phyloP scores from a whole-genome alignment of 2,113 vertebrate species.

The Eurystomus gularis region DNA sequence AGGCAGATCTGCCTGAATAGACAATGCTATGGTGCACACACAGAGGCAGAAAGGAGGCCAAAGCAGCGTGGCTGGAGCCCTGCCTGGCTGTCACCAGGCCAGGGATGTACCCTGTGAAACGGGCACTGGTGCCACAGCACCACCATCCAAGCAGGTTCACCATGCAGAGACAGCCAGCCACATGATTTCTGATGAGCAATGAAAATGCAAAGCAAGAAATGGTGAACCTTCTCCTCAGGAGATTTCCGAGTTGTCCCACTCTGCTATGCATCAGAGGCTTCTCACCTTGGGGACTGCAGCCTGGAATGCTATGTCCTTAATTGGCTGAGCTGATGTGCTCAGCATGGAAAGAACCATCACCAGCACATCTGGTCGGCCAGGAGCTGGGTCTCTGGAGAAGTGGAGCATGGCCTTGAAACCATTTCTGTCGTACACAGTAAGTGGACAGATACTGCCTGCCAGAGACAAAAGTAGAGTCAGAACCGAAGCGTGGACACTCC shows the following conservation, averaged over 20 bases:
- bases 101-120: background rate
- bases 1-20: background rate
- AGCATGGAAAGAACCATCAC: conserved; percentile 85
- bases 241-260: background rate
- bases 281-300: conserved; percentile 88
- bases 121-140: background rate
- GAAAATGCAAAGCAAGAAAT: background rate
- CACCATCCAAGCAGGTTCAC: background rate
- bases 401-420: conserved; percentile 85
- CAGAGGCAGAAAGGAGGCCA: background rate
- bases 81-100: background rate
- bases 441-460: conserved; percentile 78
- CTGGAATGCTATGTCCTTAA: conserved; percentile 81
- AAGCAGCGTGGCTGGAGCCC: background rate
- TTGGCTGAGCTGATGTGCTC: conserved; percentile 80
- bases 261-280: background rate
- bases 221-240: background rate
- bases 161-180: accelerated
- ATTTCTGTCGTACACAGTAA: conserved; percentile 76
- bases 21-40: background rate
- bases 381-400: conserved; percentile 76
- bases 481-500: background rate
- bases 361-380: conserved; percentile 72
- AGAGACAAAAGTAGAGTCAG: background rate
- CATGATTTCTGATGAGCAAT: background rate